These are phyloP conservation scores for Cygnus buccinator DNA, from an alignment of 2,113 vertebrate genomes.

Conservation along the genomic window DNA sequence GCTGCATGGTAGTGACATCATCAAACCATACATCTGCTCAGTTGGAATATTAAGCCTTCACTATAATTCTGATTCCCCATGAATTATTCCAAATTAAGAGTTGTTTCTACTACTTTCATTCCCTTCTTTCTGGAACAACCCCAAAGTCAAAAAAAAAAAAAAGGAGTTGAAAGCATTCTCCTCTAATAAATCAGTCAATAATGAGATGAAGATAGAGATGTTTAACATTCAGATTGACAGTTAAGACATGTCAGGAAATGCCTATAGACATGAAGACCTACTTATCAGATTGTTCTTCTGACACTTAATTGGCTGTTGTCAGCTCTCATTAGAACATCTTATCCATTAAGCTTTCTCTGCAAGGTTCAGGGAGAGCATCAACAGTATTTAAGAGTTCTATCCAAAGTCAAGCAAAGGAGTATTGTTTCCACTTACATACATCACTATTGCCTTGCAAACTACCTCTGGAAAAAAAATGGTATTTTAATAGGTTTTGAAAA, in stretches of 20 bases:
- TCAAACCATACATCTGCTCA: neutral
- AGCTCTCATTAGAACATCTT: constrained; percentile 43
- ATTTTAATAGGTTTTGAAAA: neutral
- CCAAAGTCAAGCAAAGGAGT: constrained; percentile 5
- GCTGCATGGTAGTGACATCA: neutral
- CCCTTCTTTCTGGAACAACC: constrained; percentile 31
- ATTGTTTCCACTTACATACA: neutral
- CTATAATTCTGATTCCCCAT: constrained; percentile 31
- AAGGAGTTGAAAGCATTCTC: constrained; percentile 19
- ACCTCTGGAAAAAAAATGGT: constrained; percentile 40
- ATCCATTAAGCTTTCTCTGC: neutral
- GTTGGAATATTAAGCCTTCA: constrained; percentile 27
- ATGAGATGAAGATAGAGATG: constrained; percentile 59
- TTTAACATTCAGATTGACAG: constrained; percentile 68
- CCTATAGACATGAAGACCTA: constrained; percentile 66
- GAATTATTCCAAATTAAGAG: constrained; percentile 57
- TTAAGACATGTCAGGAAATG: constrained; percentile 67
- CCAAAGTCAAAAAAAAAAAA: constrained; percentile 14
- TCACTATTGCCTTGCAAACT: constrained; percentile 17
- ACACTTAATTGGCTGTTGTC: constrained; percentile 68
- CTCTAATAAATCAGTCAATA: constrained; percentile 59
- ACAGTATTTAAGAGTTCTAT: constrained; percentile 7
- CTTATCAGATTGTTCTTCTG: constrained; percentile 70
- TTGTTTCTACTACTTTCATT: neutral
- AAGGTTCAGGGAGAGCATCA: constrained; percentile 36